A percentile compares a stretch with the other conserved stretches of the same genome.
phyloP scores from a whole-genome alignment of 2,113 vertebrate species.

The Mustela lutreola region DNA sequence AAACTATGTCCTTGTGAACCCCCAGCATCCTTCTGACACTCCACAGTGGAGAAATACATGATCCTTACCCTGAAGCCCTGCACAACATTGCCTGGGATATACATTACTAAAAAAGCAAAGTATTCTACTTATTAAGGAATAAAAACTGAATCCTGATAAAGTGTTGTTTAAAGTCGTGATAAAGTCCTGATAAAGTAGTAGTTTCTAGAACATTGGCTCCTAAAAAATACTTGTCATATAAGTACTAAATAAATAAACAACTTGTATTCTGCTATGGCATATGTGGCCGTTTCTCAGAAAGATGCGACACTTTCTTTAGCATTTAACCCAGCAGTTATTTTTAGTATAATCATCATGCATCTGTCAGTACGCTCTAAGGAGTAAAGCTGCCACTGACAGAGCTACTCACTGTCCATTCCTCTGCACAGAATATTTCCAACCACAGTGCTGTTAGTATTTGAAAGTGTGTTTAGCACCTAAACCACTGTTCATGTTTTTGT shows the following conservation, averaged over 20 bases:
- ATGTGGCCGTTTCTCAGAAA: background rate
- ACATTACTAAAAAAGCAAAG: background rate
- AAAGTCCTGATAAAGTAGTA: no score
- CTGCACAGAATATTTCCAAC: constrained; percentile 12
- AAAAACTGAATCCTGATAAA: constrained; percentile 15
- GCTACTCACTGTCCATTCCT: background rate
- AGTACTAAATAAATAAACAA: background rate
- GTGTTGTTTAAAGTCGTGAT: background rate
- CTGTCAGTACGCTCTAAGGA: background rate
- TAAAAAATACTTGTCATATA: background rate
- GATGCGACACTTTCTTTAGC: background rate
- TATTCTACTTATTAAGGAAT: background rate
- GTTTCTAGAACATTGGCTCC: background rate
- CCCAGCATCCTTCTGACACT: background rate
- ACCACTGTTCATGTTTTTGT: background rate
- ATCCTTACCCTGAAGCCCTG: background rate
- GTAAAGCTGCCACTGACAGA: background rate
- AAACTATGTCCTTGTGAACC: background rate
- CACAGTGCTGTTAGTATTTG: background rate
- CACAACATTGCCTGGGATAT: background rate
- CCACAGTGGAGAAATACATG: background rate
- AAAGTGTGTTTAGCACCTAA: background rate
- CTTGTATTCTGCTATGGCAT: background rate
- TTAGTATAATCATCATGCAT: background rate
- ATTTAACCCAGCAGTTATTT: background rate